Evolutionary conservation across 1,140 invertebrate species (phyloP).

Genomic region (Bombus waltoni): DNA sequence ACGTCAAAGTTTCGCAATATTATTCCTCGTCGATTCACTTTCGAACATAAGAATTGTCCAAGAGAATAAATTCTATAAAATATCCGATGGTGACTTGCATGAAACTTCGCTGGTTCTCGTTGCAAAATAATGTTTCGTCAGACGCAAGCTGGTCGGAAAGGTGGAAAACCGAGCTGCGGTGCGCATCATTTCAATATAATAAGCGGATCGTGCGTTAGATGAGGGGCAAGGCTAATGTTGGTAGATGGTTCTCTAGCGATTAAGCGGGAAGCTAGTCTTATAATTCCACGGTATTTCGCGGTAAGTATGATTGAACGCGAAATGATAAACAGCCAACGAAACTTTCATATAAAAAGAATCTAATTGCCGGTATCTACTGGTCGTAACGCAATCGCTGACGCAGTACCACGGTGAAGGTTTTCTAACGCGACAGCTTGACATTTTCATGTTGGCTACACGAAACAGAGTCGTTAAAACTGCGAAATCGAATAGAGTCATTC

Average conservation of each 20-base stretch:
- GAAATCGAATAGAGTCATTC: too few relatives aligned
- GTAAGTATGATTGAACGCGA: background rate
- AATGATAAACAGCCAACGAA: background rate
- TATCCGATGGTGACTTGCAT: background rate
- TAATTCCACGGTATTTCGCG: background rate
- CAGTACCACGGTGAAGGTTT: constrained; percentile 16
- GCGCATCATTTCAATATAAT: constrained; percentile 32
- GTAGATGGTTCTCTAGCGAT: background rate
- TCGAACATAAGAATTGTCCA: background rate
- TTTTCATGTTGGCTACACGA: background rate
- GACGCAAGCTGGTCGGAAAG: too few relatives aligned
- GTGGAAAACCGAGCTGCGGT: background rate
- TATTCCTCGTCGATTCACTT: background rate
- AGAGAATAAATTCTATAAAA: background rate
- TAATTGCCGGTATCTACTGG: constrained; percentile 7
- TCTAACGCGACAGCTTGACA: constrained; percentile 12
- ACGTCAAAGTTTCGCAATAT: background rate
- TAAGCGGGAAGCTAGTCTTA: background rate
- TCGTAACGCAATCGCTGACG: constrained; percentile 28
- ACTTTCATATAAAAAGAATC: background rate
- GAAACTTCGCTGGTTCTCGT: background rate
- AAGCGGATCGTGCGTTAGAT: constrained; percentile 5
- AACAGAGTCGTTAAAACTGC: background rate
- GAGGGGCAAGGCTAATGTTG: constrained; percentile 21
- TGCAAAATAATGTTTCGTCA: background rate